phyloP scores from a whole-genome alignment of 2,797 vertebrate species.

The Chelon labrosus region DNA sequence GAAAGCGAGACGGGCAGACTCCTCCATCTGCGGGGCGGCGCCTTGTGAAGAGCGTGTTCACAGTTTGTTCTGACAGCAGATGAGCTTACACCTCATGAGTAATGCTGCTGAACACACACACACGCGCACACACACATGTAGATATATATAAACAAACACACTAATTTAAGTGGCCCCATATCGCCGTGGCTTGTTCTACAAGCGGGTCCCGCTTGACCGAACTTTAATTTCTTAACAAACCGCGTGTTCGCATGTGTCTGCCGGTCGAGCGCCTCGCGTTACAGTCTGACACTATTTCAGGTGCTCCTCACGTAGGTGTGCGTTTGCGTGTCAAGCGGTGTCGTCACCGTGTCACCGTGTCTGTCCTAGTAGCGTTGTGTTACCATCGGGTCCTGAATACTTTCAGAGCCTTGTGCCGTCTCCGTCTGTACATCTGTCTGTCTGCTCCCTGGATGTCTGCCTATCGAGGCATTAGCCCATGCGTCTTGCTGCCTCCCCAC shows the following conservation, averaged over 20 bases:
- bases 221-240: slow-evolving; percentile 61
- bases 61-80: slow-evolving; percentile 75
- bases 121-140: slow-evolving; percentile 18
- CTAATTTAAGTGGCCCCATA: slow-evolving; percentile 29
- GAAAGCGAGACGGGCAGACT: slow-evolving; percentile 50
- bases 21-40: slow-evolving; percentile 52
- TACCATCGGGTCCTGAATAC: slow-evolving; percentile 36
- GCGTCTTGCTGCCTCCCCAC: slow-evolving; percentile 66
- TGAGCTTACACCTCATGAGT: slow-evolving; percentile 70
- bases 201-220: slow-evolving; percentile 53
- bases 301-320: slow-evolving; percentile 48
- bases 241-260: slow-evolving; percentile 10
- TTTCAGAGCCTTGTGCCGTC: slow-evolving; percentile 21
- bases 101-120: slow-evolving; percentile 53
- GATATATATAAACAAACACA: slow-evolving; percentile 13
- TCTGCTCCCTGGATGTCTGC: slow-evolving; percentile 56
- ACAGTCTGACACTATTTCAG: slow-evolving; percentile 69
- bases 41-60: slow-evolving; percentile 67
- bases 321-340: slow-evolving; percentile 31
- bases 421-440: slow-evolving; percentile 55
- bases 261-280: slow-evolving; percentile 52
- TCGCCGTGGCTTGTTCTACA: slow-evolving; percentile 41
- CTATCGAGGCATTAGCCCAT: slow-evolving; percentile 64
- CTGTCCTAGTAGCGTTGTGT: slow-evolving; percentile 35
- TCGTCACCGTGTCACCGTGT: slow-evolving; percentile 27